A percentile compares a stretch with the other conserved stretches of the same genome.
Conservation (phyloP, 2,113 vertebrate species). For the Solenodon paradoxus region DNA sequence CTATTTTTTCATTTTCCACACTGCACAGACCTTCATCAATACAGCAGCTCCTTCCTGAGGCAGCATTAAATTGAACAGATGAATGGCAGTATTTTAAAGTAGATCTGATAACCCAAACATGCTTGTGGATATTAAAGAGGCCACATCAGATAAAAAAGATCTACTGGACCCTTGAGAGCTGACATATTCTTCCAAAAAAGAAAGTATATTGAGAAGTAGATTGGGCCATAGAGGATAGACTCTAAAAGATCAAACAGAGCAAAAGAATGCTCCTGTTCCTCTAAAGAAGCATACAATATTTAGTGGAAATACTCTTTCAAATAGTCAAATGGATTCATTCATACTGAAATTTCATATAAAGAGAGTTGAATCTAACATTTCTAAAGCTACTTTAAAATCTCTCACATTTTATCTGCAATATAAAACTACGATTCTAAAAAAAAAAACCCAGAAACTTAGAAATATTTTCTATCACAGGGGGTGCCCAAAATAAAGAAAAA, state of each 20-base stretch:
- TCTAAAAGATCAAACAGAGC: conserved; percentile 23
- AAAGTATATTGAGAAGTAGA: conserved; percentile 72
- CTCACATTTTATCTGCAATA: conserved; percentile 35
- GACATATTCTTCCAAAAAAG: conserved; percentile 71
- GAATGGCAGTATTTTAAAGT: conserved; percentile 82
- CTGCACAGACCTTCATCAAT: conserved; percentile 76
- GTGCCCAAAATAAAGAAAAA: conserved; percentile 37
- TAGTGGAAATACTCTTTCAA: conserved; percentile 40
- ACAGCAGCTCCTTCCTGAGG: conserved; percentile 72
- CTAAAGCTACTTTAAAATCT: conserved; percentile 53
- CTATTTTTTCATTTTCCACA: conserved; percentile 79
- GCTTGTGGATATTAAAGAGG: conserved; percentile 77
- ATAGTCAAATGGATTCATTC: conserved; percentile 22
- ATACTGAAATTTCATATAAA: not conserved
- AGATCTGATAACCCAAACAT: conserved; percentile 80
- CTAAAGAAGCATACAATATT: conserved; percentile 29
- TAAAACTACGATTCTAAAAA: not conserved
- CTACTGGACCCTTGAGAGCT: conserved; percentile 75
- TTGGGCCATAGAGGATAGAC: conserved; percentile 67
- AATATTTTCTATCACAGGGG: conserved; percentile 35
- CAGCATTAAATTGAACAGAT: conserved; percentile 79
- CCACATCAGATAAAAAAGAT: conserved; percentile 77
- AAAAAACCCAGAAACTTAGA: not conserved
- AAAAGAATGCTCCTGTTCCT: conserved; percentile 55
- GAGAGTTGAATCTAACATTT: not conserved